phyloP scores from a whole-genome alignment of 2,888 invertebrate genomes.

The Entomobrya multifasciata region DNA sequence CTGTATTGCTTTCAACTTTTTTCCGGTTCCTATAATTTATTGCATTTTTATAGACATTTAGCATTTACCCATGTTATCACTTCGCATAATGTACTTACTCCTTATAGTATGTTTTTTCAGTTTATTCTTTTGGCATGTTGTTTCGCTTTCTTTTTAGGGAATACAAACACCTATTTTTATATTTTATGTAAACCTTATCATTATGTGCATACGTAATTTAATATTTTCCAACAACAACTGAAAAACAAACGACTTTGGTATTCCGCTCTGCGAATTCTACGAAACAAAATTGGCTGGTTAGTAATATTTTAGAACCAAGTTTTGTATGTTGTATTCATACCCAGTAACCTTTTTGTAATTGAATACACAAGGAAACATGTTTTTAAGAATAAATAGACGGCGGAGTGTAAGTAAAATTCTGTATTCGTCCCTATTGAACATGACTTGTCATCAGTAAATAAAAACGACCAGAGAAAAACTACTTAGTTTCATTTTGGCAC shows the following conservation, averaged over 20 bases:
- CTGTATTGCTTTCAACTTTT: too few species aligned
- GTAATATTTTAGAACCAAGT: background rate
- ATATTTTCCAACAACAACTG: background rate
- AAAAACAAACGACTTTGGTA: background rate
- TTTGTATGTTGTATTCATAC: background rate
- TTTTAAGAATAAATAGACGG: too few species aligned
- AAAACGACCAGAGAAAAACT: background rate
- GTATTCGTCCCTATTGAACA: too few species aligned
- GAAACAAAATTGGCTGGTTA: background rate
- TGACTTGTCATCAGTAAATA: background rate
- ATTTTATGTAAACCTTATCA: too few species aligned
- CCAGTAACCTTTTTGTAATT: slow-evolving; percentile 10
- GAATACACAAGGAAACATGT: background rate
- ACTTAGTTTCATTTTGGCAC: background rate
- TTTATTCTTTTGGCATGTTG: too few species aligned
- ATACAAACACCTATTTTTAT: too few species aligned
- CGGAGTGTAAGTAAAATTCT: too few species aligned
- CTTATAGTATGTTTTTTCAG: too few species aligned
- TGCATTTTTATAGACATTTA: background rate
- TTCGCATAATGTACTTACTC: background rate
- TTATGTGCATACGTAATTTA: too few species aligned
- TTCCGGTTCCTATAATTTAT: too few species aligned
- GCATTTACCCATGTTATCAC: background rate
- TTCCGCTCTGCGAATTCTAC: background rate
- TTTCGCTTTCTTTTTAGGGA: too few species aligned